These are phyloP conservation scores for Zaprionus africanus DNA, from an alignment of 1,140 invertebrate species.

Conservation along the genomic window DNA sequence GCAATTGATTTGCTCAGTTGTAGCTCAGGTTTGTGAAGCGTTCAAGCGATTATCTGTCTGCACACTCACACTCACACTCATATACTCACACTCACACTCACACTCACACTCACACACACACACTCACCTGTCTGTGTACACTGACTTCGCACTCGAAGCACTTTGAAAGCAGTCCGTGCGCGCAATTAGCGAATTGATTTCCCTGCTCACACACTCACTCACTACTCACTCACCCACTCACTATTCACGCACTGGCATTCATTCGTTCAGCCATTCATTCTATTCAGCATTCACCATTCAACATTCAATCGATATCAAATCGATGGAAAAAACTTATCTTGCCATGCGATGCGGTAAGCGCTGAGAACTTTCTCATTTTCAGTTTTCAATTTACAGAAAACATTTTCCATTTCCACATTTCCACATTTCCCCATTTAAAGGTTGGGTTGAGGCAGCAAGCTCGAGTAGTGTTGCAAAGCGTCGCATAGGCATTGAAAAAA, in stretches of 20 bases:
- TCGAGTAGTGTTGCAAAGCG: too few species aligned
- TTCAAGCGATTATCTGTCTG: constrained; percentile 37
- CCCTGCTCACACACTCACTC: background rate
- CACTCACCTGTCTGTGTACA: background rate
- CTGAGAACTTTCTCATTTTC: background rate
- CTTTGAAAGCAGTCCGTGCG: constrained; percentile 15
- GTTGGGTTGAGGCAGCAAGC: too few species aligned
- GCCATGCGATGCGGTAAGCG: background rate
- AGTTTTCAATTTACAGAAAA: background rate
- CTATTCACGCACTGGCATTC: background rate
- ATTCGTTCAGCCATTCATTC: background rate
- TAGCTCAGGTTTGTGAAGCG: constrained; percentile 22
- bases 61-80: background rate
- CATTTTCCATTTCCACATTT: background rate
- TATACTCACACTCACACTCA: background rate
- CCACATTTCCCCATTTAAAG: background rate
- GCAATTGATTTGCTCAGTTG: constrained; percentile 26
- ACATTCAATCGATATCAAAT: background rate
- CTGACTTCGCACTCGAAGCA: background rate
- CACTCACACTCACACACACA: background rate
- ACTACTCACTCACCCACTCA: background rate
- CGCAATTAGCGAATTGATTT: constrained; percentile 23
- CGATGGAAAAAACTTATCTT: constrained; percentile 1
- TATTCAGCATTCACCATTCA: too few species aligned
- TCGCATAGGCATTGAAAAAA: too few species aligned